Evolutionary conservation across 2,113 vertebrate species (phyloP), one percentile per base, ranked within the genome.

Genomic region (Oreochromis niloticus): DNA sequence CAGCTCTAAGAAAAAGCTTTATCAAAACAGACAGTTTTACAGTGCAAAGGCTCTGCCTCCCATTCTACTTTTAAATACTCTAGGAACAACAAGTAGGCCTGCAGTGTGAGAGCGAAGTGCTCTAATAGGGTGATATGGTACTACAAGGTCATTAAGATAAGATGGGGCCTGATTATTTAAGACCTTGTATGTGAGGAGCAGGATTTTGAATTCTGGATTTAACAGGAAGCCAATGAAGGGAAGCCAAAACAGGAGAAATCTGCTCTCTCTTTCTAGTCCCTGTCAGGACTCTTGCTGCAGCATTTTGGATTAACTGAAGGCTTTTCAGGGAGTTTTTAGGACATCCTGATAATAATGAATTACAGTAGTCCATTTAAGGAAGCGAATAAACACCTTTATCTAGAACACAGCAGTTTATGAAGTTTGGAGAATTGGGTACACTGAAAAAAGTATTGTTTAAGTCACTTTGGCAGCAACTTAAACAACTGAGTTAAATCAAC

Each of bases 51-150:
- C 22, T 56, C n/a, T 55, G 2, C 54, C 54, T 55, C 10, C 54
- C n/a, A 4, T 56, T 24, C 54, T 24, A 56, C 54, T 56, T 56
- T 56, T 14, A 56, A 24, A 56, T 24, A 24, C 54, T 56, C 22
- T 0, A 7, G 54, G 54, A 56, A 56, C 54, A 56, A 55, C 54
- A 55, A 55, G 54, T 12, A 55, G 1, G 54, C 54, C n/a, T 22
- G 54, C 54, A 55, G n/a, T 0, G 10, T 0, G n/a, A 6, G n/a
- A 55, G n/a, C 1, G 3, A 55, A 2, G 3, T 12, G n/a, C n/a
- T 12, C 52, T 55, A 0, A 55, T 4, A 22, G 52, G 52, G 1
- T 22, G 6, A 56, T 13, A 56, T 24, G 54, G 54, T 56, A 7
- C 54, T 56, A 56, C 54, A 56, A 56, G 54, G n/a, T 55, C 50